Percentiles rank a stretch among this genome's conserved stretches.
Conservation (phyloP, 2,888 invertebrate species). For the Lottia scabra region DNA sequence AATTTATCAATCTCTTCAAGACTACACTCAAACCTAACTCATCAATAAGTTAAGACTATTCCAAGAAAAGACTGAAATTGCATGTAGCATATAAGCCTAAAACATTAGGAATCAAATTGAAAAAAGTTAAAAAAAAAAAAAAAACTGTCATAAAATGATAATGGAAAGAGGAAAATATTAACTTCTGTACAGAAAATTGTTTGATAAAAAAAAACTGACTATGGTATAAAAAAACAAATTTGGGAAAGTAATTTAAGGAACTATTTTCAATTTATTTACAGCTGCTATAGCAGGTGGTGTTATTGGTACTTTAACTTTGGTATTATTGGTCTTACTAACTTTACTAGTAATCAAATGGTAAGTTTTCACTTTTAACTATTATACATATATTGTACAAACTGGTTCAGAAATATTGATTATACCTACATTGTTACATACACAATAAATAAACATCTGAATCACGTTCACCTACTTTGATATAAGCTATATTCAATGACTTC, state of each 20-base stretch:
- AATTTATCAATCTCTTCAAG: too few species aligned
- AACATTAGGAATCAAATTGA: too few species aligned
- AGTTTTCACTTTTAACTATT: conserved; percentile 13
- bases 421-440: not conserved
- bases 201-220: not conserved
- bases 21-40: too few species aligned
- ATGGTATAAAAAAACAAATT: not conserved
- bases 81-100: too few species aligned
- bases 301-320: conserved; percentile 57
- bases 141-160: not conserved
- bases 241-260: not conserved
- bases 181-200: not conserved
- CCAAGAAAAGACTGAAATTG: too few species aligned
- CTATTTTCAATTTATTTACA: conserved; percentile 28
- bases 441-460: not conserved
- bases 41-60: too few species aligned
- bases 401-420: not conserved
- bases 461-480: not conserved
- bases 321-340: conserved; percentile 54
- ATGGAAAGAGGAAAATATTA: not conserved
- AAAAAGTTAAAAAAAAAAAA: too few species aligned
- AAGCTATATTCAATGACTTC: too few species aligned
- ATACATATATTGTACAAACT: not conserved
- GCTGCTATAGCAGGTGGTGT: conserved; percentile 64
- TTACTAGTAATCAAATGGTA: conserved; percentile 57